Evolutionary conservation across 2,888 invertebrate species (phyloP).

Genomic region (Andrena praecox): DNA sequence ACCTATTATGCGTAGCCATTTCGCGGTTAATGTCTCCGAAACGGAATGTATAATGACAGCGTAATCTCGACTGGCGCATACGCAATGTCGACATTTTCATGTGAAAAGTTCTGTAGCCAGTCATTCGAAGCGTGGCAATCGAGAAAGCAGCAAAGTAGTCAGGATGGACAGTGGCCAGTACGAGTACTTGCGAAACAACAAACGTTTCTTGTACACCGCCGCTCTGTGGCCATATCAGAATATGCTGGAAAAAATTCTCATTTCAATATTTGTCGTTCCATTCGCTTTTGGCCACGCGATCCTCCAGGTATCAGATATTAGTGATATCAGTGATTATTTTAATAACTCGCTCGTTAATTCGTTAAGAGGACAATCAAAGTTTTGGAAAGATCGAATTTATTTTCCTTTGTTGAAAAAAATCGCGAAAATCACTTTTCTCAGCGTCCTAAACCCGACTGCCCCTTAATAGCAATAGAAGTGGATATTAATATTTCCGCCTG

Average conservation of each 20-base stretch:
- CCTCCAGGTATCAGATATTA: slow-evolving; percentile 65
- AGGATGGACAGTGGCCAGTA: slow-evolving; percentile 56
- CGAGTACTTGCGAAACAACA: slow-evolving; percentile 54
- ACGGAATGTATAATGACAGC: slow-evolving; percentile 35
- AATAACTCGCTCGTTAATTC: no score
- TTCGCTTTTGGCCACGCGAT: slow-evolving; percentile 60
- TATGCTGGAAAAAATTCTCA: slow-evolving; percentile 51
- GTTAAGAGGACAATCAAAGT: no score
- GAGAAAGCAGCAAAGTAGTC: neutral
- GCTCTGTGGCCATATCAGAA: slow-evolving; percentile 75
- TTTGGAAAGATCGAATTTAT: no score
- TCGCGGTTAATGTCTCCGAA: neutral
- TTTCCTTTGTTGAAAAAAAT: no score
- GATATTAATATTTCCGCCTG: no score
- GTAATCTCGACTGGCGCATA: neutral
- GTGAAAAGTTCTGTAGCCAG: neutral
- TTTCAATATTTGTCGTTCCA: slow-evolving; percentile 59
- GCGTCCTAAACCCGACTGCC: no score
- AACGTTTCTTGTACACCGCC: slow-evolving; percentile 51
- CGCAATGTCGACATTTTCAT: neutral
- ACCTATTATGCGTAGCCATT: slow-evolving; percentile 12
- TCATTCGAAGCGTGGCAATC: neutral
- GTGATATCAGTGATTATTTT: no score
- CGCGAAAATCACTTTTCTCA: no score
- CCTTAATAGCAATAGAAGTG: no score